Conservation (phyloP, 2,113 vertebrate genomes). For the Datnioides undecimradiatus region DNA sequence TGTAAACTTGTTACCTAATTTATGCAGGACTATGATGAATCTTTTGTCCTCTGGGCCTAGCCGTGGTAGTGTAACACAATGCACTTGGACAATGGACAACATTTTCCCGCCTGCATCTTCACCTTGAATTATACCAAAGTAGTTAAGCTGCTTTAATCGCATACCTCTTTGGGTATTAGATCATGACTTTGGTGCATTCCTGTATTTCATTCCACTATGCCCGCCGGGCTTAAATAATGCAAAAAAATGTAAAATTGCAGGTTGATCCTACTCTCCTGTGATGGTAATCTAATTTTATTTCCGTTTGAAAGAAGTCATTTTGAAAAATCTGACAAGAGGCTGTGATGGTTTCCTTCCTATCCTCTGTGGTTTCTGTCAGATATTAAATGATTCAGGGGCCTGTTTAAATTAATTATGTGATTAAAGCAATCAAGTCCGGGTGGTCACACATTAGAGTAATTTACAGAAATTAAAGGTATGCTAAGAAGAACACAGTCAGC, state of each 20-base stretch:
- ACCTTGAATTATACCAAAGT: constrained; percentile 60
- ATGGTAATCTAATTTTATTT: constrained; percentile 31
- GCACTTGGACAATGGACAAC: constrained; percentile 54
- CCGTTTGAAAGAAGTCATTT: constrained; percentile 24
- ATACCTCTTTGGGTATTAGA: constrained; percentile 40
- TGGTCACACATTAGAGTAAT: constrained; percentile 4
- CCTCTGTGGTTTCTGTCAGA: constrained; percentile 26
- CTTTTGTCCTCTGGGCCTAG: constrained; percentile 74
- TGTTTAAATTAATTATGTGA: constrained; percentile 44
- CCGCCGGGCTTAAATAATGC: constrained; percentile 26
- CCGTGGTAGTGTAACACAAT: constrained; percentile 42
- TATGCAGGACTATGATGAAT: constrained; percentile 77
- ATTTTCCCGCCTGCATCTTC: constrained; percentile 56
- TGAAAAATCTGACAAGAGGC: constrained; percentile 28
- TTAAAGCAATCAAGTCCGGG: constrained; percentile 26
- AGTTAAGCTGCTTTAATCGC: constrained; percentile 44
- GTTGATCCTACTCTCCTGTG: constrained; percentile 21
- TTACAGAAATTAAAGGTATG: constrained; percentile 5
- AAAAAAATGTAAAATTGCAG: constrained; percentile 30
- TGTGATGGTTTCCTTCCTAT: constrained; percentile 12
- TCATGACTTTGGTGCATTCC: constrained; percentile 35
- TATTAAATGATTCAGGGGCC: constrained; percentile 20
- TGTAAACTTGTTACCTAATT: constrained; percentile 78
- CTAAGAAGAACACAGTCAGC: not conserved
- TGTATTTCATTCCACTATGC: constrained; percentile 17